Conservation (phyloP, 2,888 invertebrate genomes). For the Hypomecis atomaria region DNA sequence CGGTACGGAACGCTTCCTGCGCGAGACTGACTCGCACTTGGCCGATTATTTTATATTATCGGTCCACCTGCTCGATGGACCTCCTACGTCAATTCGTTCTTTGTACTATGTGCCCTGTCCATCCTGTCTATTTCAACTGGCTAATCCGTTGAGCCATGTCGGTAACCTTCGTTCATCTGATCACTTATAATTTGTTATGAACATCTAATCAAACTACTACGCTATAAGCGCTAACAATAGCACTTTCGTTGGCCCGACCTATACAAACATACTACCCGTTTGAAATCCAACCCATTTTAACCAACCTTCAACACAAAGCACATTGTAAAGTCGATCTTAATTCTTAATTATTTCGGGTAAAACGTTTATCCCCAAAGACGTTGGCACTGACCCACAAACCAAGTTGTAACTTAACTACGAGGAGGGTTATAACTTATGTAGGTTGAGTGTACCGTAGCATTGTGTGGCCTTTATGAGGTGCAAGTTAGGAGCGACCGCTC, state of each 20-base stretch:
- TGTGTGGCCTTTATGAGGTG: constrained; percentile 52
- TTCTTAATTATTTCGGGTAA: constrained; percentile 15
- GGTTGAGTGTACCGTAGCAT: constrained; percentile 62
- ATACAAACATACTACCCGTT: background rate
- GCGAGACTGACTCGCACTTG: too few species aligned
- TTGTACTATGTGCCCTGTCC: too few species aligned
- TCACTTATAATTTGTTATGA: too few species aligned
- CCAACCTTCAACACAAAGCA: constrained; percentile 1
- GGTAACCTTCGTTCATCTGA: too few species aligned
- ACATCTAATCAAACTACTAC: too few species aligned
- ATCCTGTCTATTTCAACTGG: too few species aligned
- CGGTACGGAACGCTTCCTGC: too few species aligned
- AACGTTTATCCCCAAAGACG: constrained; percentile 47
- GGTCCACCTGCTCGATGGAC: too few species aligned
- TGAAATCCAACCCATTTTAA: background rate
- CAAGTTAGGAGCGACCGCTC: constrained; percentile 39
- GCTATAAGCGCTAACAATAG: too few species aligned
- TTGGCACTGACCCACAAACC: constrained; percentile 69
- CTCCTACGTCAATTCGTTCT: too few species aligned
- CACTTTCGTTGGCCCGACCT: background rate
- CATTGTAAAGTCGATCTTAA: background rate
- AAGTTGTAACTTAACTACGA: constrained; percentile 71
- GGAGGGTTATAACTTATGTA: constrained; percentile 71
- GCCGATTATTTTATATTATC: too few species aligned
- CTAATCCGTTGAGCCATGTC: too few species aligned